Percentiles rank a stretch among this genome's conserved stretches.
Conservation (phyloP, 2,888 invertebrate genomes). For the Trisateles emortualis region DNA sequence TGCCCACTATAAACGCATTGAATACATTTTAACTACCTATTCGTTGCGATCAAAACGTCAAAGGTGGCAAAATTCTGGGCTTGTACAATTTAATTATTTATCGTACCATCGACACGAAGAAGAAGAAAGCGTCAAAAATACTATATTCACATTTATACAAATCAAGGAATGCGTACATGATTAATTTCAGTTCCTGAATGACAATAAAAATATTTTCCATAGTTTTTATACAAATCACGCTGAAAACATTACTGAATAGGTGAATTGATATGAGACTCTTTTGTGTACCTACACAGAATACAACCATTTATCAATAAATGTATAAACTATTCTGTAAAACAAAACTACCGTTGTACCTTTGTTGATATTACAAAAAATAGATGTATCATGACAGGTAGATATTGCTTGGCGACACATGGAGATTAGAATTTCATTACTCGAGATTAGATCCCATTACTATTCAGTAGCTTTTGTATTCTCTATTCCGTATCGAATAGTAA, state of each 20-base stretch:
- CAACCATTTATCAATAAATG: background rate
- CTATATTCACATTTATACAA: too few relatives aligned
- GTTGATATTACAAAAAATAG: conserved; percentile 23
- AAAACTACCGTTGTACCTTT: conserved; percentile 8
- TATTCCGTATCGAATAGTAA: conserved; percentile 12
- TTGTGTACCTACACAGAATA: conserved; percentile 6
- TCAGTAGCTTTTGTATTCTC: conserved; percentile 27
- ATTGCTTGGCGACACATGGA: conserved; percentile 32
- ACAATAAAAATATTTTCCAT: conserved; percentile 1
- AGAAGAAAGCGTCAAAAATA: too few relatives aligned
- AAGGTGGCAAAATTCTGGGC: too few relatives aligned
- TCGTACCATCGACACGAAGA: too few relatives aligned
- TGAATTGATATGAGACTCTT: conserved; percentile 12
- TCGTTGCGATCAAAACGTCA: too few relatives aligned
- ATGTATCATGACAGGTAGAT: conserved; percentile 15
- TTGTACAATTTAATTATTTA: too few relatives aligned
- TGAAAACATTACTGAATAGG: conserved; percentile 9
- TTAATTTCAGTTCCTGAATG: too few relatives aligned
- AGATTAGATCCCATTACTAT: conserved; percentile 38
- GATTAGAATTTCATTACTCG: conserved; percentile 47
- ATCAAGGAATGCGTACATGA: too few relatives aligned
- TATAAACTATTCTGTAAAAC: conserved; percentile 5
- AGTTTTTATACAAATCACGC: background rate
- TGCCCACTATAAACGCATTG: too few relatives aligned
- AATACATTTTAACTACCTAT: too few relatives aligned